Percentiles rank a stretch among this genome's conserved stretches.
Evolutionary conservation across 2,888 invertebrate species (phyloP).

Genomic region (Campoplex capitator): DNA sequence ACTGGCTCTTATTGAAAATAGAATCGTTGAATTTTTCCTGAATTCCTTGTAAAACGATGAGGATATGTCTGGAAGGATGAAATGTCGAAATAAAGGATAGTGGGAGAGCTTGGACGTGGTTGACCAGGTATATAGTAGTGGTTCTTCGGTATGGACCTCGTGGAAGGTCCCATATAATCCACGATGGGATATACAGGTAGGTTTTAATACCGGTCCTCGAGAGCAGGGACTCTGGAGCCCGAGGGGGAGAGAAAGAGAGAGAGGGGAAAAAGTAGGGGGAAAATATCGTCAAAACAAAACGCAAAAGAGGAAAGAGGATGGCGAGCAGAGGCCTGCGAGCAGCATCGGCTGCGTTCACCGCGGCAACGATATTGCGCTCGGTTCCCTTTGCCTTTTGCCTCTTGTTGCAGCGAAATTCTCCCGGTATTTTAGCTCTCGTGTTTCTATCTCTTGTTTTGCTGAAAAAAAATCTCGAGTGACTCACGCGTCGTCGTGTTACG

Average conservation of each 20-base stretch:
- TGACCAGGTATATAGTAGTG: constrained; percentile 5
- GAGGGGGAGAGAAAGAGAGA: background rate
- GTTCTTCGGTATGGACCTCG: constrained; percentile 19
- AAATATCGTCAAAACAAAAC: constrained; percentile 53
- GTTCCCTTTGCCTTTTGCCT: constrained; percentile 38
- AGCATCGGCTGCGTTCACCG: constrained; percentile 48
- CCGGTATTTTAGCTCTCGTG: constrained; percentile 38
- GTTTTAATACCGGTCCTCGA: constrained; percentile 53
- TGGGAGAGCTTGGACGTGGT: background rate
- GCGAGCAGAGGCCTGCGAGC: constrained; percentile 23
- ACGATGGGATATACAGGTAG: constrained; percentile 49
- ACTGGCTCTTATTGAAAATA: background rate
- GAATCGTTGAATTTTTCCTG: background rate
- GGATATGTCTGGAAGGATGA: constrained; percentile 1
- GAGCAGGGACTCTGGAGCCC: constrained; percentile 3
- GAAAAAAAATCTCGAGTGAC: constrained; percentile 59
- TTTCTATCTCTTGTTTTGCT: constrained; percentile 9
- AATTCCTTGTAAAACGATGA: background rate
- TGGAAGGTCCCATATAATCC: constrained; percentile 22
- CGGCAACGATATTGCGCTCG: constrained; percentile 52
- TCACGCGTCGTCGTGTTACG: constrained; percentile 61
- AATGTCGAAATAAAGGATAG: background rate
- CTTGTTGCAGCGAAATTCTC: constrained; percentile 30
- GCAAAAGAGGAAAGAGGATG: constrained; percentile 36
- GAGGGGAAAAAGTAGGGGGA: background rate